Conservation (phyloP, 2,797 vertebrate species). For the Pempheris klunzingeri region DNA sequence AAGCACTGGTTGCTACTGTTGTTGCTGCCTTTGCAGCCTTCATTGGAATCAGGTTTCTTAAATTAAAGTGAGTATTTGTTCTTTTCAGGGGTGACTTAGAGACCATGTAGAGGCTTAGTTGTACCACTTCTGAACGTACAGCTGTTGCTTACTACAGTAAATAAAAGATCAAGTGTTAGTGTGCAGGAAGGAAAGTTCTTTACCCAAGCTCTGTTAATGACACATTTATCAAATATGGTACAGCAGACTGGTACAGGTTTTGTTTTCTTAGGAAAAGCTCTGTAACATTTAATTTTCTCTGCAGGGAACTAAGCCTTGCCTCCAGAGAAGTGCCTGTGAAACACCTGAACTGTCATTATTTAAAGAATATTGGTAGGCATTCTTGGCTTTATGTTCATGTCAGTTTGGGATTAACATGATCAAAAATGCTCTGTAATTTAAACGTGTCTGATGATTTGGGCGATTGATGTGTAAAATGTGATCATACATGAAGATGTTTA, state of each 20-base stretch:
- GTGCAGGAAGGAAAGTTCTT: neutral
- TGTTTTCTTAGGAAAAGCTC: neutral
- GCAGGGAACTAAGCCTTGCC: slow-evolving; percentile 63
- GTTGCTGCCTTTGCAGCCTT: slow-evolving; percentile 66
- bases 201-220: neutral
- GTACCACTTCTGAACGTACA: neutral
- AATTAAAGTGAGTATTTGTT: slow-evolving; percentile 69
- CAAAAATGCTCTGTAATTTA: neutral
- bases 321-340: slow-evolving; percentile 76
- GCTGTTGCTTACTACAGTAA: neutral
- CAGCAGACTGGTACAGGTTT: neutral
- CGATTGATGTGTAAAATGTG: neutral
- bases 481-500: slow-evolving; percentile 2
- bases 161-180: neutral
- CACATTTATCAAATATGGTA: neutral
- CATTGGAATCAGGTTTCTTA: slow-evolving; percentile 61
- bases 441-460: neutral
- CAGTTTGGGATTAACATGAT: neutral
- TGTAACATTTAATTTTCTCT: neutral
- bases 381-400: neutral
- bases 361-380: slow-evolving; percentile 76
- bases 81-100: neutral
- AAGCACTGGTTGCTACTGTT: slow-evolving; percentile 40
- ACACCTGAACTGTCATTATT: slow-evolving; percentile 75
- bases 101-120: neutral